Evolutionary conservation across 2,888 invertebrate species (phyloP), one percentile per base, ranked within the genome.

Genomic region (Cheilosia scutellata): DNA sequence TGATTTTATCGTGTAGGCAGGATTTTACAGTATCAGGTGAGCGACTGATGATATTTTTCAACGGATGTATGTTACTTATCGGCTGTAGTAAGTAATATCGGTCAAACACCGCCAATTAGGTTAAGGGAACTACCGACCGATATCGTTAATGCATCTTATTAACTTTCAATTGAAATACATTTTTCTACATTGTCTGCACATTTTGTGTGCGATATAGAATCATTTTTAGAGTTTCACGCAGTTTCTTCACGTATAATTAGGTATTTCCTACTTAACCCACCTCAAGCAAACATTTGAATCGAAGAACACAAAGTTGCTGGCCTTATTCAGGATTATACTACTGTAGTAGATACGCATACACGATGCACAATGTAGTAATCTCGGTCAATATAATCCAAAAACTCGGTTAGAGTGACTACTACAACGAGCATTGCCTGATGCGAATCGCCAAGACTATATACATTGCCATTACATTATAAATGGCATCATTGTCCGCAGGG

Each of bases 1-100:
- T 70, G 58, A 37, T 29, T 70, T 75, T 74, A 5, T 42, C 58
- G 83, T 79, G 78, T 33, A 68, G 37, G 57, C 55, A 58, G 53
- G 55, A 47, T 79, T 55, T 80, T 29, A 47, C 42, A 74, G 51
- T 16, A 58, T 51, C 33, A 47, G 42, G 11, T 31, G 42, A 51
- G 70, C 55, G 63, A 58, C 4, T 9, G 9, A 3, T 47, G 27
- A 13, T 25, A 33, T 47, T 53, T 62, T 74, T 62, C 66, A 77
- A 72, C 66, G 72, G 20, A 20, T 20, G 20, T 20, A 20, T 20
- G 29, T 4, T 4, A 9, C 0, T 7, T 33, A 9, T 33, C 31
- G 2, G 33, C 7, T 33, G 33, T 33, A 20, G 20, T 20, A 20
- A 20, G 20, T 33, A 9, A 33, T 9, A 33, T 33, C 33, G 9